A percentile compares a stretch with the other conserved stretches of the same genome.
phyloP scores from a whole-genome alignment of 2,888 invertebrate genomes.

The Ferdinandea cuprea region DNA sequence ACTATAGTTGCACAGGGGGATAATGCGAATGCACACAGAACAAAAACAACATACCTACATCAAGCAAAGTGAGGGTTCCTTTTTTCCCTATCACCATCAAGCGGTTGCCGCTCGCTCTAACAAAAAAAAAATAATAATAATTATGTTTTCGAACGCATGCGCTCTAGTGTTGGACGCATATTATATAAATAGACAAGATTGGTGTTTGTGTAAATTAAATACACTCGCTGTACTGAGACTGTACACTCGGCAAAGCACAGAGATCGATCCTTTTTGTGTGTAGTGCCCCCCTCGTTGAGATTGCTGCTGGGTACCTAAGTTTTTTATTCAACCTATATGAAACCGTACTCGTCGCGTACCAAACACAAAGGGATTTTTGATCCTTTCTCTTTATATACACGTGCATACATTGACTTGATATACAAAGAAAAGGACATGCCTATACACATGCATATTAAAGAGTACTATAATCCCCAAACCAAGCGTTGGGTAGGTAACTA shows the following conservation, averaged over 20 bases:
- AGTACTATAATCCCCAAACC: slow-evolving; percentile 37
- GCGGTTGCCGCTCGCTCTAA: slow-evolving; percentile 46
- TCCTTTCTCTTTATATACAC: slow-evolving; percentile 47
- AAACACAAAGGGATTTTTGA: slow-evolving; percentile 50
- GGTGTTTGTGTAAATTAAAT: slow-evolving; percentile 39
- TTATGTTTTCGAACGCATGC: slow-evolving; percentile 64
- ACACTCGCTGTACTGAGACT: slow-evolving; percentile 11
- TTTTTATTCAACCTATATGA: slow-evolving; percentile 21
- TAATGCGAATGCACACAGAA: slow-evolving; percentile 59
- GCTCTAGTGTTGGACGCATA: slow-evolving; percentile 58
- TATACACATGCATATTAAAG: background rate
- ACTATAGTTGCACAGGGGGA: slow-evolving; percentile 70
- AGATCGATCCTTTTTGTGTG: slow-evolving; percentile 66
- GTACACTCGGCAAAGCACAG: slow-evolving; percentile 31
- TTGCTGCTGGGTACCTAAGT: background rate
- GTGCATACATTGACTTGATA: background rate
- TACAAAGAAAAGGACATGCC: slow-evolving; percentile 28
- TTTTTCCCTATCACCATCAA: slow-evolving; percentile 67
- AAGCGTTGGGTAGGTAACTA: slow-evolving; percentile 4
- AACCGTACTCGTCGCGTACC: background rate
- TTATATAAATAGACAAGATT: slow-evolving; percentile 58
- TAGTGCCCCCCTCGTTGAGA: slow-evolving; percentile 21
- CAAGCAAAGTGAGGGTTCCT: slow-evolving; percentile 74
- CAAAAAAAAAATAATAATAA: slow-evolving; percentile 19
- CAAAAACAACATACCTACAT: slow-evolving; percentile 38